Percentiles rank a stretch among this genome's conserved stretches.
These are phyloP conservation scores for Erebia ligea DNA, from an alignment of 2,888 invertebrate genomes.

Conservation along the genomic window DNA sequence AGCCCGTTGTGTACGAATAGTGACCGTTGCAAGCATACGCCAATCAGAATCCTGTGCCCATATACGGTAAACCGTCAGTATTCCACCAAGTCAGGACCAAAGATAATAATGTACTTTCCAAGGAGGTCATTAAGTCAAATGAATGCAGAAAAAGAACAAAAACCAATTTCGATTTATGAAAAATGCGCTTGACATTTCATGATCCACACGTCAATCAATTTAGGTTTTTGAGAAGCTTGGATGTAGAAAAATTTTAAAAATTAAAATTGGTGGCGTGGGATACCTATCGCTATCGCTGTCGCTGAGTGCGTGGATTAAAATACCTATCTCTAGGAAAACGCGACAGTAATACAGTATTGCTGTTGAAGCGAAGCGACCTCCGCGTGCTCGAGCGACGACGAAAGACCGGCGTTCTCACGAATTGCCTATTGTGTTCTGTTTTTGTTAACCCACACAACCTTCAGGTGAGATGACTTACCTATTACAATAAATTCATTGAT, in stretches of 20 bases:
- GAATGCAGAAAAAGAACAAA: constrained; percentile 54
- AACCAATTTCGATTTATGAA: constrained; percentile 64
- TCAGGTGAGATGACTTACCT: constrained; percentile 23
- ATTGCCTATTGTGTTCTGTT: constrained; percentile 62
- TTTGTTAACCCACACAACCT: constrained; percentile 46
- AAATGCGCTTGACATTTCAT: constrained; percentile 56
- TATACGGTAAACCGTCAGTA: constrained; percentile 90
- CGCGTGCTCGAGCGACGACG: constrained; percentile 64
- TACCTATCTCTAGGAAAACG: constrained; percentile 60
- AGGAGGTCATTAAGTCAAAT: constrained; percentile 55
- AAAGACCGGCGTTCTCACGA: constrained; percentile 76
- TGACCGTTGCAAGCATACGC: constrained; percentile 80
- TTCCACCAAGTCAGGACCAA: constrained; percentile 65
- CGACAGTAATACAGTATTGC: constrained; percentile 38
- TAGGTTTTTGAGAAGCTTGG: constrained; percentile 55
- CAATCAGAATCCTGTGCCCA: constrained; percentile 90
- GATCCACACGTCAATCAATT: constrained; percentile 41
- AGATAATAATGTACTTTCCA: constrained; percentile 43
- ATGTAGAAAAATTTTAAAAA: constrained; percentile 53
- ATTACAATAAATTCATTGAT: not conserved
- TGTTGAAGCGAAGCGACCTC: constrained; percentile 74
- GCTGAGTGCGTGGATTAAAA: constrained; percentile 66
- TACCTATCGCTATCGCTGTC: too few species aligned
- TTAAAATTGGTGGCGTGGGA: constrained; percentile 56
- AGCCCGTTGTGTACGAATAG: constrained; percentile 61